Conservation (phyloP, 2,888 invertebrate species). For the Acleris holmiana region DNA sequence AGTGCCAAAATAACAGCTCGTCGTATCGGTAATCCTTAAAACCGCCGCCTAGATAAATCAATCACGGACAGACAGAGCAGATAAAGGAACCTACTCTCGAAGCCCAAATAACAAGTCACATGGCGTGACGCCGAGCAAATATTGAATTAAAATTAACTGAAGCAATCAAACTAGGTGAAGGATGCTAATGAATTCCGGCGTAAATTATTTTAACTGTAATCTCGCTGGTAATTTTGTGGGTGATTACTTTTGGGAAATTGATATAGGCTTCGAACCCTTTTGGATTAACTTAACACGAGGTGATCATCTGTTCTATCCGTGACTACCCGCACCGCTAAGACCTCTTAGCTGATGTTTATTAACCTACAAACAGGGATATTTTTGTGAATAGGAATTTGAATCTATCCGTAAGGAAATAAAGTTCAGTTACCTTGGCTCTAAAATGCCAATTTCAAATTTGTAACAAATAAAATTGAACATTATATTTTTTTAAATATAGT, state of each 20-base stretch:
- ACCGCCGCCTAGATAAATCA: conserved; percentile 69
- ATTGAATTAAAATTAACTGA: conserved; percentile 55
- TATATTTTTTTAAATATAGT: no score
- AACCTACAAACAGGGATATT: no score
- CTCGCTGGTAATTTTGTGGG: conserved; percentile 18
- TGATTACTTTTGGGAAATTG: conserved; percentile 17
- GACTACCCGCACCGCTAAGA: no score
- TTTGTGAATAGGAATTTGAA: no score
- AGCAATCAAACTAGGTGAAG: conserved; percentile 58
- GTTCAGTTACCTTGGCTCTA: no score
- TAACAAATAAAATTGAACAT: no score
- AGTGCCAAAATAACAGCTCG: conserved; percentile 22
- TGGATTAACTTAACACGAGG: no score
- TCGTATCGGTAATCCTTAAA: conserved; percentile 40
- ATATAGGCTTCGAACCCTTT: neutral
- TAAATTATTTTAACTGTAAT: conserved; percentile 31
- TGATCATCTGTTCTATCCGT: no score
- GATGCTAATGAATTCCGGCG: conserved; percentile 37
- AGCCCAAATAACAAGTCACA: conserved; percentile 64
- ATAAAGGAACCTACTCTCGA: conserved; percentile 58
- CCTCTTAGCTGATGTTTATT: no score
- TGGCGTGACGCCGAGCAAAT: conserved; percentile 64
- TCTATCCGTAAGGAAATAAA: no score
- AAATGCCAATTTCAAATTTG: no score
- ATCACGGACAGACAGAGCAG: conserved; percentile 64